Evolutionary conservation across 2,888 invertebrate genomes (phyloP), one percentile per base, ranked within the genome.

Genomic region (Diarsia dahlii): DNA sequence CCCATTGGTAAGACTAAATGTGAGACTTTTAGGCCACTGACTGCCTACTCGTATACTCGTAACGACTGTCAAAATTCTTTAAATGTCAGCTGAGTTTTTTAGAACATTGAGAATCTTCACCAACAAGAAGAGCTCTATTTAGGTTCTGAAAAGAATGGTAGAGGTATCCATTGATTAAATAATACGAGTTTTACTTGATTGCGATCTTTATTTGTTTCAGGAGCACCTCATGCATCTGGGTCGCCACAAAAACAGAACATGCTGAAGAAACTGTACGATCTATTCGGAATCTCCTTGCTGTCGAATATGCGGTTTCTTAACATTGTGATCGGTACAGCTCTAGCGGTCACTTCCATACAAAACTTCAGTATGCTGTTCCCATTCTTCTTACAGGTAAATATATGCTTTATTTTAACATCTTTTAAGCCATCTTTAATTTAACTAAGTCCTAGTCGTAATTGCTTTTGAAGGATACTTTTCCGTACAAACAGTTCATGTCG

Each of bases 341-440:
- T 98, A 45, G 97, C 97, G 10, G 98, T 98, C 71, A 97, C 98
- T 12, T 97, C 98, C 0, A 97, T 97, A 67, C 97, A 98, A 74
- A 97, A 97, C 89, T 98, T 98, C 89, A 97, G 97, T 78, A 97
- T 98, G 96, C 93, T 98, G 56, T 98, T 97, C 85, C 98, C 98
- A 10, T 97, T 97, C 87, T 98, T 97, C 89, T 94, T 98, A 54
- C 97, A 97, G 94, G 97, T 97, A 93, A 84, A 71, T 46, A 62
- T 60, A 46, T 64, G 39, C 46, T 8, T 45, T 28, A n/a, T 39
- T 45, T 12, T 28, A 20, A 28, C 23, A 23, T 1, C 2, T 54
- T 5, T 12, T 39, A n/a, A 23, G 18, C 20, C 9, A 13, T 20
- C 1, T 0, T 15, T 23, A 28, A 20, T 28, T 8, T 65, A 28